Evolutionary conservation across 1,140 invertebrate species (phyloP).

Genomic region (Rhagoletis zephyria): DNA sequence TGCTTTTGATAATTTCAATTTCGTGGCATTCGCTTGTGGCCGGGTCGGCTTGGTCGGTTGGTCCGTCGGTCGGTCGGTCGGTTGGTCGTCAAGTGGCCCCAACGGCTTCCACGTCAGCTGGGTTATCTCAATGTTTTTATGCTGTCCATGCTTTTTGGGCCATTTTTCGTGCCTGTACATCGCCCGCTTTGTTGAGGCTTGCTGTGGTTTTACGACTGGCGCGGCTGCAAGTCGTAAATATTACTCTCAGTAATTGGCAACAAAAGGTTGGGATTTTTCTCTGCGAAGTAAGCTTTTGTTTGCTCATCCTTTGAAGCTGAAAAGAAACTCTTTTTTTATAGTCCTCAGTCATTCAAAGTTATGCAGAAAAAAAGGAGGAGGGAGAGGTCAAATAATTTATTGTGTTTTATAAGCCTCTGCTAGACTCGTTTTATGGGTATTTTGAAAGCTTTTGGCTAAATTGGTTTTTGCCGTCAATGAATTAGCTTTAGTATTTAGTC

Average conservation of each 20-base stretch:
- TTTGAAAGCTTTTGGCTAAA: slow-evolving; percentile 33
- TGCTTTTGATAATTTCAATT: slow-evolving; percentile 2
- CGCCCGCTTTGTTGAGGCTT: not conserved
- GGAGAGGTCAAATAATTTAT: not conserved
- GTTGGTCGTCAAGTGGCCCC: not conserved
- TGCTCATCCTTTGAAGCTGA: not conserved
- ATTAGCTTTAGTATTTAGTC: not conserved
- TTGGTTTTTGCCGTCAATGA: not conserved
- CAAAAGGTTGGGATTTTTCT: slow-evolving; percentile 26
- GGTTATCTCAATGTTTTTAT: slow-evolving; percentile 27
- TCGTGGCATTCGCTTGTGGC: not conserved
- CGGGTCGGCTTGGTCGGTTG: too few species aligned
- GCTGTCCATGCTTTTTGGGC: not conserved
- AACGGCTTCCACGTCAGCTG: not conserved
- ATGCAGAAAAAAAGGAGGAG: not conserved
- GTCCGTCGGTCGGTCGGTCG: too few species aligned
- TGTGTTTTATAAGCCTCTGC: not conserved
- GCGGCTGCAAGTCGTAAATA: slow-evolving; percentile 29
- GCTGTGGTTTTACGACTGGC: not conserved
- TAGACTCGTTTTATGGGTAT: not conserved
- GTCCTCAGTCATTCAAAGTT: not conserved
- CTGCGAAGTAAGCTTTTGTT: not conserved
- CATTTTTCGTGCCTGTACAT: not conserved
- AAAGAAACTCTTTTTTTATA: not conserved
- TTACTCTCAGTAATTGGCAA: slow-evolving; percentile 4